Conservation (phyloP, 2,797 vertebrate species). For the Aselliscus stoliczkanus region DNA sequence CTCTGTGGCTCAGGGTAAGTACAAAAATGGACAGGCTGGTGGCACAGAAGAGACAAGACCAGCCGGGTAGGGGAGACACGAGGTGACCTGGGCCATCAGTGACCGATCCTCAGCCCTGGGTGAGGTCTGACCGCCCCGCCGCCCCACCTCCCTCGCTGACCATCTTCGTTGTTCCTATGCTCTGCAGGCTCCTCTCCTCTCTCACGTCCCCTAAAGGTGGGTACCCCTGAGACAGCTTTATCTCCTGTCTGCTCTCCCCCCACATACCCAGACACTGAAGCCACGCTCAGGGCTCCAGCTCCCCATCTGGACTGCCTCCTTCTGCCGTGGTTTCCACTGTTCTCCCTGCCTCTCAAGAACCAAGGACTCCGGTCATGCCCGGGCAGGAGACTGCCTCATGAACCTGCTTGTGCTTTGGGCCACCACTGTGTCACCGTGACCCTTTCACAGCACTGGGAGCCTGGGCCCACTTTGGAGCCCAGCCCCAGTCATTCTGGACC, state of each 20-base stretch:
- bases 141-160: background rate
- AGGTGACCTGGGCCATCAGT: background rate
- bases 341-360: background rate
- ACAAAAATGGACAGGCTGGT: background rate
- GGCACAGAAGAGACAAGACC: background rate
- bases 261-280: background rate
- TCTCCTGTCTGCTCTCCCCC: background rate
- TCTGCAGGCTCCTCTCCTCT: background rate
- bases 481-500: background rate
- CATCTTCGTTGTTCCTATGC: background rate
- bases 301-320: background rate
- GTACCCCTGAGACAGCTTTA: background rate
- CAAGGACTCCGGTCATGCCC: background rate
- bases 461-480: background rate
- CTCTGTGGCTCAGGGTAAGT: background rate
- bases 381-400: background rate
- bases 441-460: background rate
- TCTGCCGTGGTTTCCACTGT: background rate
- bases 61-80: background rate
- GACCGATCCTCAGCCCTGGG: background rate
- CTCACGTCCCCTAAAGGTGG: background rate
- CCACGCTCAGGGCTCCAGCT: background rate
- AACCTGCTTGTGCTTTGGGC: background rate
- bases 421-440: background rate
- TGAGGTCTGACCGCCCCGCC: fast-evolving